Evolutionary conservation across 2,797 vertebrate genomes (phyloP), one percentile per base, ranked within the genome.

Genomic region (Dallia pectoralis): DNA sequence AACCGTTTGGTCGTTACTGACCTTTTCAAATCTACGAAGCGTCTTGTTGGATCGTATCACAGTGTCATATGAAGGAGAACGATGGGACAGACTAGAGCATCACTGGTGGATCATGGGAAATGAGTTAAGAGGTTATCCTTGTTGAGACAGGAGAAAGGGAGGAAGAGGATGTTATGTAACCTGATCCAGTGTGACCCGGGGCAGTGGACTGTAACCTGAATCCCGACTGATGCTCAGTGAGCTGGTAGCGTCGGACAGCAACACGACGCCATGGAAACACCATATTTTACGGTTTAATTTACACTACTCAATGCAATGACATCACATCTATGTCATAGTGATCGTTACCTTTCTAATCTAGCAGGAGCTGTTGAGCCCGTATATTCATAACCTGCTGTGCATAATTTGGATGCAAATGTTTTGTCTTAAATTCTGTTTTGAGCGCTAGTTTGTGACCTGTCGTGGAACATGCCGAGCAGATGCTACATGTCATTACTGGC

Each of bases 401-500:
- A 33, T 44, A 0, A 27, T 62, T 62, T 61, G 61, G 22, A 19
- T 53, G 44, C 44, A 51, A 63, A 67, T 51, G 67, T 56, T 4
- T 59, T 16, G 48, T 12, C 44, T 12, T 4, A 32, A 49, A 40
- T 64, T 12, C 36, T 68, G 12, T 44, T 66, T 74, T 69, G 67
- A 81, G 64, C 9, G 0, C 67, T 61, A 82, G 78, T 15, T 19
- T 40, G 64, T 36, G 64, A 66, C 64, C 30, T 40, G 64, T 66
- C 33, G 53, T 71, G 77, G 82, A 85, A 87, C 75, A 82, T 86
- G 64, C 75, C 82, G 77, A 47, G 69, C 65, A 68, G 69, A 81
- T 85, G 89, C 71, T 77, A 87, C 80, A 90, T 87, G 71, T 83
- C 82, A 74, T 73, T 69, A 74, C 79, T 27, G 82, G 80, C 83